Evolutionary conservation across 2,797 vertebrate genomes (phyloP), one percentile per base, ranked within the genome.

Genomic region (Lacerta bilineata): DNA sequence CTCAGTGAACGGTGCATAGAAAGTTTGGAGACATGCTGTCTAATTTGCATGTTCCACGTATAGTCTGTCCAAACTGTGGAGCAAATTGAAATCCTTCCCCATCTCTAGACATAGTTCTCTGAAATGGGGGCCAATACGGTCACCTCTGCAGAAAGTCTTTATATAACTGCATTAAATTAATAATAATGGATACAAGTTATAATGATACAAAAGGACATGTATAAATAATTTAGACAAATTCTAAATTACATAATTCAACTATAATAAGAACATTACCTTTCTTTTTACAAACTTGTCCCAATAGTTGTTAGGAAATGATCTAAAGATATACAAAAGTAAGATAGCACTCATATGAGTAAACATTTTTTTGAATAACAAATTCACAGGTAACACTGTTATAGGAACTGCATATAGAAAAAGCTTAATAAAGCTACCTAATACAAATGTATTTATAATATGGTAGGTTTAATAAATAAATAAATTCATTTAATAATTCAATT

Each of bases 271-370:
- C 1, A 96, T 91, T 96, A 99, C 98, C 98, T 99, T 99, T 95
- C 98, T 98, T 96, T 99, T 99, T 87, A 99, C 98, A 98, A 99
- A 99, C 93, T 99, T 99, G 93, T 99, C 98, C 98, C 98, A 99
- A 90, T 99, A 99, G 94, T 99, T 99, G 95, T 99, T 99, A 85
- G 98, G 98, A 92, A 99, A 99, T 90, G 98, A 99, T 93, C 98
- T 99, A 94, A 95, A 97, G 92, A 93, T 66, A 91, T 83, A 92
- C 90, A 80, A 5, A 92, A 39, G 5, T 86, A 82, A 81, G 2
- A 4, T 41, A 82, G 59, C 27, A n/a, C 18, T 66, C 75, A 43
- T 55, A 69, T 20, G 10, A 41, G 27, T 87, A 75, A 64, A 75
- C 18, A 59, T 8, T 55, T 83, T 77, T 41, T 18, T 78, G n/a